Percentiles rank a stretch among this genome's conserved stretches.
phyloP scores from a whole-genome alignment of 1,140 invertebrate species.

The Stegodyphus dumicola region DNA sequence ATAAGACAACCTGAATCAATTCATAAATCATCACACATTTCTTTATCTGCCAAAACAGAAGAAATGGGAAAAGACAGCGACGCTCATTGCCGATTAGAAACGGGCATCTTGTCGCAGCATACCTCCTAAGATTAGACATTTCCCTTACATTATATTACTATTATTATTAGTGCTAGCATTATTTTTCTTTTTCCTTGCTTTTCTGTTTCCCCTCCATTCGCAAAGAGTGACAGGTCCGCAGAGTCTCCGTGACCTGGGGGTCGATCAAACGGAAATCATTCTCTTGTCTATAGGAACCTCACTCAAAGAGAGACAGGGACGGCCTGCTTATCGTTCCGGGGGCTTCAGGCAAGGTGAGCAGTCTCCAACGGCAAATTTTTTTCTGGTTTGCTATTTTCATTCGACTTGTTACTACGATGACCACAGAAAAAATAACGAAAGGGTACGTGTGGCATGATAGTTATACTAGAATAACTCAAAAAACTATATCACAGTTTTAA shows the following conservation, averaged over 20 bases:
- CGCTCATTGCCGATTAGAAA: constrained; percentile 34
- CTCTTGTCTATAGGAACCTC: constrained; percentile 53
- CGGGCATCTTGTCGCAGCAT: constrained; percentile 13
- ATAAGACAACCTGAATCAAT: too few species aligned
- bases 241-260: constrained; percentile 32
- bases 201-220: neutral
- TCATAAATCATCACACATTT: too few species aligned
- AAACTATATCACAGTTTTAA: too few species aligned
- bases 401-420: too few species aligned
- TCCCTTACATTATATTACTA: constrained; percentile 53
- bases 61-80: neutral
- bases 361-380: too few species aligned
- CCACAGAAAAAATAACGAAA: too few species aligned
- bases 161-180: constrained; percentile 22
- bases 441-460: too few species aligned
- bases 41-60: too few species aligned
- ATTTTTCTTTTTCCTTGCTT: neutral
- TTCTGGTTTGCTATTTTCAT: too few species aligned
- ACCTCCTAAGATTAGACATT: neutral
- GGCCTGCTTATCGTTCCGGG: constrained; percentile 9
- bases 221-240: constrained; percentile 14
- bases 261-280: constrained; percentile 56
- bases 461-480: too few species aligned
- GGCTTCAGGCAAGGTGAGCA: neutral
- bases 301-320: constrained; percentile 8